A percentile compares a stretch with the other conserved stretches of the same genome.
Evolutionary conservation across 2,797 vertebrate species (phyloP).

Genomic region (Pseudochromis fuscus): DNA sequence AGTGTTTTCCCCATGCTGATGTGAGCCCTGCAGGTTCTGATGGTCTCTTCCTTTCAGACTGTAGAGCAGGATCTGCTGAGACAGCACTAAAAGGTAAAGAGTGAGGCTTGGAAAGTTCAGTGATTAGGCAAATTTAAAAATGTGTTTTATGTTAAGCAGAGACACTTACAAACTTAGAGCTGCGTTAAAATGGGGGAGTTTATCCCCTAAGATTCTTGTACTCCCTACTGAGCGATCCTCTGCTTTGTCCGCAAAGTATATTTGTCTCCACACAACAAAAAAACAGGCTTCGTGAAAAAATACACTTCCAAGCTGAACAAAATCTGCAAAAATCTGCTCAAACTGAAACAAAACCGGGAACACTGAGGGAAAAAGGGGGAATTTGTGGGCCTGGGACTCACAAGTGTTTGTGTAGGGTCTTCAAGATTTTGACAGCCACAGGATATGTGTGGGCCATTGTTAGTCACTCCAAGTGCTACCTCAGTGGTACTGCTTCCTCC

Average conservation of each 20-base stretch:
- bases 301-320: constrained; percentile 43
- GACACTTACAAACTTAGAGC: not conserved
- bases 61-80: constrained; percentile 54
- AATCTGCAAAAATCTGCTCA: constrained; percentile 29
- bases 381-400: constrained; percentile 39
- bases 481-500: constrained; percentile 76
- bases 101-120: constrained; percentile 10
- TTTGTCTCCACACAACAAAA: constrained; percentile 12
- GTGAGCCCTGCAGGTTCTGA: constrained; percentile 56
- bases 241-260: not conserved
- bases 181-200: not conserved
- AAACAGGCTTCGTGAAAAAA: constrained; percentile 45
- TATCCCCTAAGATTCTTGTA: not conserved
- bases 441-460: constrained; percentile 84
- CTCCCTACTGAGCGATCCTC: not conserved
- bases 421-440: constrained; percentile 78
- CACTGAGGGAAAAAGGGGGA: constrained; percentile 38
- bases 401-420: constrained; percentile 76
- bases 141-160: constrained; percentile 16
- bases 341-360: constrained; percentile 77
- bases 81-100: constrained; percentile 34
- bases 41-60: constrained; percentile 46
- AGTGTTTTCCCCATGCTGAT: constrained; percentile 59
- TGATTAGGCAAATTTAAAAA: constrained; percentile 7
- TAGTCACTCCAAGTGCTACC: constrained; percentile 76